Conservation (phyloP, 2,797 vertebrate genomes). For the Merluccius polli region DNA sequence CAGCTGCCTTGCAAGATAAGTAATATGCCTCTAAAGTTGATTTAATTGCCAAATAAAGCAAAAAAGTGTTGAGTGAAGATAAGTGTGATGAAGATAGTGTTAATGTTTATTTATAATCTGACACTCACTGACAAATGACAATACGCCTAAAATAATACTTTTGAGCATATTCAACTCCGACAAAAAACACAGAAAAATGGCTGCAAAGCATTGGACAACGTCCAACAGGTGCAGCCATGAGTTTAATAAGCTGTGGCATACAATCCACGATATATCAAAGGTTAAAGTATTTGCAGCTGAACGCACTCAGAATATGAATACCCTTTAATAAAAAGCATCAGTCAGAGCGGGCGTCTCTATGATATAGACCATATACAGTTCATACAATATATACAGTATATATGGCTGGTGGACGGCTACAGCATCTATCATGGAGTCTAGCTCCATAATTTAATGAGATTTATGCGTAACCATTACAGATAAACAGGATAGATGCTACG, state of each 20-base stretch:
- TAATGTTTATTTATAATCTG: conserved; percentile 11
- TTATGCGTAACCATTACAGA: conserved; percentile 22
- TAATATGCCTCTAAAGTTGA: not conserved
- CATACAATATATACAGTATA: conserved; percentile 2
- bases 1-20: not conserved
- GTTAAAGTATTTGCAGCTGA: not conserved
- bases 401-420: not conserved
- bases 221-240: conserved; percentile 1
- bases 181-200: not conserved
- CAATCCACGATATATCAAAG: not conserved
- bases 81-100: not conserved
- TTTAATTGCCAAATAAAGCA: not conserved
- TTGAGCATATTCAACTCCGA: not conserved
- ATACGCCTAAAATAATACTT: not conserved
- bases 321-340: conserved; percentile 3
- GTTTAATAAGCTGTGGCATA: not conserved
- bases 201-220: conserved; percentile 13
- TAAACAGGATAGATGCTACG: conserved; percentile 23
- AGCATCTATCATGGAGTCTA: conserved; percentile 5
- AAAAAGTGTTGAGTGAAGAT: not conserved
- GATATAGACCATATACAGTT: not conserved
- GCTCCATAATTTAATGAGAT: conserved; percentile 14
- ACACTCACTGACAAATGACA: not conserved
- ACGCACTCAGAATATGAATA: not conserved
- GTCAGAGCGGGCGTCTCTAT: not conserved